A percentile compares a stretch with the other conserved stretches of the same genome.
Evolutionary conservation across 2,888 invertebrate genomes (phyloP).

Genomic region (Gastrophysa polygoni): DNA sequence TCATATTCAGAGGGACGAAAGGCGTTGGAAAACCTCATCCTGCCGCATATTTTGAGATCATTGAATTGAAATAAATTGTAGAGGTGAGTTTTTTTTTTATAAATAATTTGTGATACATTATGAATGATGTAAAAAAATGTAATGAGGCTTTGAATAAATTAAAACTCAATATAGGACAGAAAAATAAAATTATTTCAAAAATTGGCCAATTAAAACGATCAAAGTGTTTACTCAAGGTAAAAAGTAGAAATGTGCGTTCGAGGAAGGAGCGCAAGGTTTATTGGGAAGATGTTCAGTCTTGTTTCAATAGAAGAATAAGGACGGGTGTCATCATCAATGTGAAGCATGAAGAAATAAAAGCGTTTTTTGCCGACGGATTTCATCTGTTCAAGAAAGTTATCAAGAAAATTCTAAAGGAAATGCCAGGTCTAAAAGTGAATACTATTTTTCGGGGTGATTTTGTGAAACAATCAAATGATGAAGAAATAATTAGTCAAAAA

Average conservation of each 20-base stretch:
- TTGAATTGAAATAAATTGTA: neutral
- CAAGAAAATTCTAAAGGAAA: neutral
- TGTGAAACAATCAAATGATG: neutral
- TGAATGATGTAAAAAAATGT: neutral
- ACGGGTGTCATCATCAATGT: conserved; percentile 1
- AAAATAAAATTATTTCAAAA: too few species aligned
- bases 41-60: neutral
- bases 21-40: neutral
- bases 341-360: neutral
- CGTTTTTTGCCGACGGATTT: neutral
- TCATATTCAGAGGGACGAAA: neutral
- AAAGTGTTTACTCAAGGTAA: neutral
- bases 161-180: too few species aligned
- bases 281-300: neutral
- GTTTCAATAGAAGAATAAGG: neutral
- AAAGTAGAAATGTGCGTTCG: neutral
- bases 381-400: neutral
- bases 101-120: neutral
- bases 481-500: conserved; percentile 1
- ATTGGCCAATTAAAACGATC: neutral
- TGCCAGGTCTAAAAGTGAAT: neutral
- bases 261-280: neutral
- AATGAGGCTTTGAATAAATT: too few species aligned
- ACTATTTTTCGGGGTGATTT: neutral
- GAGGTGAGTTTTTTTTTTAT: neutral